phyloP scores from a whole-genome alignment of 2,113 vertebrate species.

The Antechinus flavipes region DNA sequence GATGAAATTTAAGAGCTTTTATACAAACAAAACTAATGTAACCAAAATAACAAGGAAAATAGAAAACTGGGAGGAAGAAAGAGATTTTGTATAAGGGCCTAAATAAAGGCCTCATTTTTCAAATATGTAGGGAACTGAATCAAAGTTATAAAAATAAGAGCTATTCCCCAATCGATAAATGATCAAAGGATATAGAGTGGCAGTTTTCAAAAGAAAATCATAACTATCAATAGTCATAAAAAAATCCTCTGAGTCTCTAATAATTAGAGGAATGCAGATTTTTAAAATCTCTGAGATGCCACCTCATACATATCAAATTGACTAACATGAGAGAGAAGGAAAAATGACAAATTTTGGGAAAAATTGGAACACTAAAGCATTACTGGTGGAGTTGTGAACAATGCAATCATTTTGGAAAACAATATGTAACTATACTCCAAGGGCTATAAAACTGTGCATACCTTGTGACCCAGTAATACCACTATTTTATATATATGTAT shows the following conservation, averaged over 20 bases:
- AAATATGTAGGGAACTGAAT: neutral
- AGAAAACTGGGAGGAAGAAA: neutral
- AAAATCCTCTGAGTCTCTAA: neutral
- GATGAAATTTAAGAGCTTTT: neutral
- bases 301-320: neutral
- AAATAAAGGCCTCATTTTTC: neutral
- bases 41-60: neutral
- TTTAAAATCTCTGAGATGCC: neutral
- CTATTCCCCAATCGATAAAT: neutral
- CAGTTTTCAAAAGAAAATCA: neutral
- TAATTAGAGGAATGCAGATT: neutral
- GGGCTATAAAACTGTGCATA: neutral
- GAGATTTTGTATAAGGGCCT: neutral
- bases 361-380: neutral
- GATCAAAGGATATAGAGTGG: neutral
- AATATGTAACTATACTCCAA: neutral
- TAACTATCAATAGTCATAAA: neutral
- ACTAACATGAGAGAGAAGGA: neutral
- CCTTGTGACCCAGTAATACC: neutral
- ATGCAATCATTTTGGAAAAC: neutral
- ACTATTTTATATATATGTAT: neutral
- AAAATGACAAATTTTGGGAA: neutral
- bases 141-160: neutral
- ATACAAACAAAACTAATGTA: neutral
- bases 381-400: neutral